These are phyloP conservation scores for Pheucticus melanocephalus DNA, from an alignment of 2,113 vertebrate species.

Conservation along the genomic window DNA sequence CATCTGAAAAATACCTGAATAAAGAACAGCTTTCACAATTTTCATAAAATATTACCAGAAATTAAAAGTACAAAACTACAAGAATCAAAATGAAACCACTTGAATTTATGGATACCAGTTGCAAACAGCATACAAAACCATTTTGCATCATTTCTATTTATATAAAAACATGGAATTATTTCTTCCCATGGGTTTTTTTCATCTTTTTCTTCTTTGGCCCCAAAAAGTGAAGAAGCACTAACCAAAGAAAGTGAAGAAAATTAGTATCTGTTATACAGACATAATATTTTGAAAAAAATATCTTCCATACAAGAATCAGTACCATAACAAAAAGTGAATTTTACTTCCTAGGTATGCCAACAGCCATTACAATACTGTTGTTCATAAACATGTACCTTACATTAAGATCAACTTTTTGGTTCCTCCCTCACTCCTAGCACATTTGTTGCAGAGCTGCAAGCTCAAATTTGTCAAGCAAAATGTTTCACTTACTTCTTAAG, in stretches of 20 bases:
- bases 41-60: not conserved
- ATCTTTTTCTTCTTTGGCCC: not conserved
- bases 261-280: not conserved
- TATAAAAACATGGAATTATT: not conserved
- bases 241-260: not conserved
- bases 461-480: slow-evolving; percentile 35
- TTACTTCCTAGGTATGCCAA: not conserved
- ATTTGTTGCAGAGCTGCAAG: not conserved
- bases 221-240: not conserved
- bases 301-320: not conserved
- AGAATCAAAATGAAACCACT: not conserved
- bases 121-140: not conserved
- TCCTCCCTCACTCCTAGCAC: not conserved
- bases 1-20: not conserved
- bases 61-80: not conserved
- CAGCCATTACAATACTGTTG: not conserved
- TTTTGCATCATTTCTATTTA: not conserved
- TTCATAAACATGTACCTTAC: not conserved
- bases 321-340: not conserved
- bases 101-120: not conserved
- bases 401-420: not conserved
- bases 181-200: not conserved
- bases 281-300: not conserved
- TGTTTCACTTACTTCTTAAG: not conserved
- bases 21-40: not conserved